A percentile compares a stretch with the other conserved stretches of the same genome.
Conservation (phyloP, 1,140 invertebrate genomes). For the Hypothenemus hampei region DNA sequence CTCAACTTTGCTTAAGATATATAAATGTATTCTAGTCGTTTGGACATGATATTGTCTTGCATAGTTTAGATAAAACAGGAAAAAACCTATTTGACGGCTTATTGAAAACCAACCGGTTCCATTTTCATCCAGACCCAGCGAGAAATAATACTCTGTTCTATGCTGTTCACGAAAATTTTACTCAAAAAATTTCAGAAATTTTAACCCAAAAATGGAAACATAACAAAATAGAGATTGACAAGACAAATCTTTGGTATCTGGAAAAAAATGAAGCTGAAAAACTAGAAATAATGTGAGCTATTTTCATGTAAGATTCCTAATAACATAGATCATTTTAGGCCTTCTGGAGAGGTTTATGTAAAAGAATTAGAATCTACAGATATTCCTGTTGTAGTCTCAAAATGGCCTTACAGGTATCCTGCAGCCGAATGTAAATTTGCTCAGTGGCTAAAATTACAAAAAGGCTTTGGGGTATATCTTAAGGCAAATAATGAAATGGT, state of each 20-base stretch:
- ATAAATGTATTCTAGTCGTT: neutral
- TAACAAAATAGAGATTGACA: no score
- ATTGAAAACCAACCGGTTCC: neutral
- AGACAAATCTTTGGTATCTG: no score
- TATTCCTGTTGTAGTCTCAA: neutral
- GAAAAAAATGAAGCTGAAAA: no score
- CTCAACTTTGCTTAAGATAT: no score
- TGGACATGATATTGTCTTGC: conserved; percentile 9
- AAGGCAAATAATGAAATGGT: conserved; percentile 5
- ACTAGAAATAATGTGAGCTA: no score
- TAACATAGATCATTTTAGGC: neutral
- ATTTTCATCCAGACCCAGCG: conserved; percentile 2
- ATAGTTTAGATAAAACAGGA: conserved; percentile 5
- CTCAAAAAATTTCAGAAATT: neutral
- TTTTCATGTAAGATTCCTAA: neutral
- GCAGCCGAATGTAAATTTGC: neutral
- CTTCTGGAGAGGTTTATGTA: neutral
- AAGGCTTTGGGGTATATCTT: conserved; percentile 9
- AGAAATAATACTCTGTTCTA: neutral
- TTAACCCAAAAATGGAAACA: neutral
- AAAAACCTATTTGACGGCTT: conserved; percentile 1
- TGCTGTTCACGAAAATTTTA: conserved; percentile 3
- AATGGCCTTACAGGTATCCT: neutral
- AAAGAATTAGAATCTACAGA: neutral
- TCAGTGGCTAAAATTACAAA: neutral